Conservation (phyloP, 2,888 invertebrate genomes). For the Mycalesis mineus region DNA sequence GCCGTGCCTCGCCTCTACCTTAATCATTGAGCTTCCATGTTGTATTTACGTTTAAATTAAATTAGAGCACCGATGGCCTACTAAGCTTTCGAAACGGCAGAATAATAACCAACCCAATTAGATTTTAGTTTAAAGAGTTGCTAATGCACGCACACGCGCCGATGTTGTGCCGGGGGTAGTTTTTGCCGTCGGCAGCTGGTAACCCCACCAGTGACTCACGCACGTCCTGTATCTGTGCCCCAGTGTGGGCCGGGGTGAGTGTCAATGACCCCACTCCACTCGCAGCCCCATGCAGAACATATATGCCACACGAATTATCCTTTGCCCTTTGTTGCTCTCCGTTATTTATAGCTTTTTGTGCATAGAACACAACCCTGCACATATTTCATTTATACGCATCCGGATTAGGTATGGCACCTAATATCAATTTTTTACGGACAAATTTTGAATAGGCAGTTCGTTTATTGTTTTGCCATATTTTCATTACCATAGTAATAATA, state of each 20-base stretch:
- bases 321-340: conserved; percentile 66
- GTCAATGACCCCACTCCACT: conserved; percentile 74
- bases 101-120: conserved; percentile 25
- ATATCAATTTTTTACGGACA: conserved; percentile 17
- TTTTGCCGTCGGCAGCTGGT: conserved; percentile 74
- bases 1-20: too few relatives aligned
- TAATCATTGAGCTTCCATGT: neutral
- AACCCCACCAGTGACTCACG: conserved; percentile 66
- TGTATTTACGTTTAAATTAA: neutral
- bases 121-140: conserved; percentile 39
- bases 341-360: conserved; percentile 53
- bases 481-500: too few relatives aligned
- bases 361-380: conserved; percentile 48
- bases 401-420: conserved; percentile 29
- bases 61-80: neutral
- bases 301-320: conserved; percentile 65
- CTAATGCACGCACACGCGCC: conserved; percentile 44
- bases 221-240: conserved; percentile 72
- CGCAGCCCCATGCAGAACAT: conserved; percentile 64
- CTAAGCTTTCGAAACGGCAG: neutral
- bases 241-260: conserved; percentile 71
- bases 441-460: neutral
- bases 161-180: conserved; percentile 59
- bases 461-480: too few relatives aligned
- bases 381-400: conserved; percentile 50